Evolutionary conservation across 1,140 invertebrate species (phyloP).

Genomic region (Drosophila leontia): DNA sequence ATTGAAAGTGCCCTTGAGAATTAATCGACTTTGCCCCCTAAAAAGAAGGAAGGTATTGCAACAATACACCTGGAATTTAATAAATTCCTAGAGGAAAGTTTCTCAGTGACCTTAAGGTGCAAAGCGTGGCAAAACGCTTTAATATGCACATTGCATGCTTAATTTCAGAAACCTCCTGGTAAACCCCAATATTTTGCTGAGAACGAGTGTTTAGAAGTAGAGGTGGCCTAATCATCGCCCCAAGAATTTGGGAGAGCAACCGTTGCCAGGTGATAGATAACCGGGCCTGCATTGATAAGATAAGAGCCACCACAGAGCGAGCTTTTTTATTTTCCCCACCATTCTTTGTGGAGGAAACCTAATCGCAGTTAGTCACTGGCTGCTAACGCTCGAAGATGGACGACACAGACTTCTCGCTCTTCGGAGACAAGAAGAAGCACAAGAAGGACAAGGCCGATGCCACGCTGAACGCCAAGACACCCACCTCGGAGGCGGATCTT

Average conservation of each 20-base stretch:
- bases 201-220: background rate
- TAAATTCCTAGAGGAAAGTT: background rate
- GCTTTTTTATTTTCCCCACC: constrained; percentile 41
- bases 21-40: background rate
- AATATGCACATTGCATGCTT: background rate
- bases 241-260: constrained; percentile 1
- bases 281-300: constrained; percentile 52
- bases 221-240: background rate
- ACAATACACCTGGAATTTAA: fast-evolving
- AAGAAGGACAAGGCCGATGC: constrained; percentile 83
- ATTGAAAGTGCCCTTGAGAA: background rate
- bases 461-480: constrained; percentile 59
- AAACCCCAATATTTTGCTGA: background rate
- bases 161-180: background rate
- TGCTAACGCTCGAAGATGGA: constrained; percentile 59
- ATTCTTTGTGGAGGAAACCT: constrained; percentile 17
- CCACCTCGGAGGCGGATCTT: constrained; percentile 62
- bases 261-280: constrained; percentile 30
- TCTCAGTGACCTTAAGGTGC: background rate
- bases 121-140: background rate
- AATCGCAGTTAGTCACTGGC: constrained; percentile 57
- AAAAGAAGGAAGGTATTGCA: background rate
- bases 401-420: constrained; percentile 73
- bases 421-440: constrained; percentile 68
- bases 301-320: constrained; percentile 16